Percentiles rank a stretch among this genome's conserved stretches.
These are phyloP conservation scores for Ctenomys sociabilis DNA, from an alignment of 2,113 vertebrate genomes.

Conservation along the genomic window DNA sequence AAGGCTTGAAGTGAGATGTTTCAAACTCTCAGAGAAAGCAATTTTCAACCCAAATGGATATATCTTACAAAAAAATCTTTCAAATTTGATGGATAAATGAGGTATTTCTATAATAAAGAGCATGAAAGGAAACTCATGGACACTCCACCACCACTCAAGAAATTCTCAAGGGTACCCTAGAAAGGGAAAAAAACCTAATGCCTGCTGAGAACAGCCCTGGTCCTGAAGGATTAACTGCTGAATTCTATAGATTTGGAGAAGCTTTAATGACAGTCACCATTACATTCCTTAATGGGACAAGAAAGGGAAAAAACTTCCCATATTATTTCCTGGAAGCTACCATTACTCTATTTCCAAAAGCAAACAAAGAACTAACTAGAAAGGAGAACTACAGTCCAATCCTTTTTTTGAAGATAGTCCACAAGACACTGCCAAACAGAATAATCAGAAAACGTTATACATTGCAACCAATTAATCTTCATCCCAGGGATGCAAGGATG, in stretches of 20 bases:
- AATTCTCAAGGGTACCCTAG: neutral
- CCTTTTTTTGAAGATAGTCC: neutral
- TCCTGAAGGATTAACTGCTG: neutral
- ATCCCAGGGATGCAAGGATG: neutral
- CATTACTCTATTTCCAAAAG: neutral
- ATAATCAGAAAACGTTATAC: neutral
- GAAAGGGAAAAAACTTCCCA: neutral
- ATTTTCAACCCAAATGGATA: neutral
- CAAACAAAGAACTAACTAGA: neutral
- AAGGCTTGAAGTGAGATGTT: neutral
- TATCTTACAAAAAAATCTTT: neutral
- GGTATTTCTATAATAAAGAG: neutral
- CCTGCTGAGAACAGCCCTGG: neutral
- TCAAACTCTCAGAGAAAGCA: neutral
- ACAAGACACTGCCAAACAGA: neutral
- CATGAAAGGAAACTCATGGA: neutral
- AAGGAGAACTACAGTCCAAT: neutral
- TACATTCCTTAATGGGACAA: neutral
- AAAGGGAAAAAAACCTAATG: neutral
- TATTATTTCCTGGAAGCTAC: neutral
- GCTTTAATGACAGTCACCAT: neutral
- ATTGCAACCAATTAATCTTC: neutral
- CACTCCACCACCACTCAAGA: neutral
- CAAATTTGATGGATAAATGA: neutral
- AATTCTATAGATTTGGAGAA: neutral